Evolutionary conservation across 2,888 invertebrate species (phyloP), one percentile per base, ranked within the genome.

Genomic region (Aspidiotus rigidus): DNA sequence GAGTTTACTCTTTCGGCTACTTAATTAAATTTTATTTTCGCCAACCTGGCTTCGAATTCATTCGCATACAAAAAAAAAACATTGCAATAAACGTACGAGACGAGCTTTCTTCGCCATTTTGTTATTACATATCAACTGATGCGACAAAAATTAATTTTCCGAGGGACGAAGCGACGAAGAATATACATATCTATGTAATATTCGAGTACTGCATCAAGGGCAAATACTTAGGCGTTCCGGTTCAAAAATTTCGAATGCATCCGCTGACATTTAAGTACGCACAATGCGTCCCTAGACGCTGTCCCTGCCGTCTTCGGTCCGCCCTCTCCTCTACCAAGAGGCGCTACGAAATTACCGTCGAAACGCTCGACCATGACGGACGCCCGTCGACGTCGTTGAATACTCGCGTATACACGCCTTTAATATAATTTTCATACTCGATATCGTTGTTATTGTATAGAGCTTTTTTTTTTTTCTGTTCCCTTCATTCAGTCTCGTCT

Each of bases 91-190:
- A 11, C n/a, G n/a, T 49, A 49, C 49, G 49, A 49, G n/a, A 28
- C 28, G 28, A 49, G 49, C 49, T 49, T 28, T 28, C 49, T 11
- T 49, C 49, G 11, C n/a, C 11, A 13, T 49, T 49, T 49, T 49
- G 49, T 67, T 67, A 59, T 67, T 67, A 67, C 49, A 57, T 59
- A 59, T 67, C 59, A 59, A 59, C 67, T 59, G 67, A 67, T 67
- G 67, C 67, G 67, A 67, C 59, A 59, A 67, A 67, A 67, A 67
- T 67, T 67, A 67, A 67, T 67, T 67, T 67, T 67, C 67, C 60
- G 28, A 67, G 67, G 67, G 67, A 67, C 53, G 57, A 67, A 67
- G 67, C 59, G 67, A 67, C 53, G 57, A 67, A 57, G 59, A 67
- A 59, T 67, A 67, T 67, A 28, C 28, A 28, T 28, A 28, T 28